These are phyloP conservation scores for Tenthredo scrophulariae DNA, from an alignment of 2,888 invertebrate genomes.

Conservation along the genomic window DNA sequence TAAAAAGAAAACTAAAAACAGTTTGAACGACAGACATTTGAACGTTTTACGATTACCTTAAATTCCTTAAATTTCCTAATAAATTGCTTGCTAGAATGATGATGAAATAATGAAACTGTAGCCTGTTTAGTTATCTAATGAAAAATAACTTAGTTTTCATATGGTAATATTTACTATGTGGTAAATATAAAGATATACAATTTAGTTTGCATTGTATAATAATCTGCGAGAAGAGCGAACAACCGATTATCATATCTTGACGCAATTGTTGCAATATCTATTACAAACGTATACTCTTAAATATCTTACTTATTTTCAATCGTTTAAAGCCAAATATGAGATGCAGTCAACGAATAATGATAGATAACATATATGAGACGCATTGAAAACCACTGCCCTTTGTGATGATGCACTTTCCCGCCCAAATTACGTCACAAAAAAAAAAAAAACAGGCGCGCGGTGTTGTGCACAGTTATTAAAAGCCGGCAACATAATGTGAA, in stretches of 20 bases:
- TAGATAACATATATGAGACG: not conserved
- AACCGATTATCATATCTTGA: no score
- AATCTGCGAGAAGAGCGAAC: no score
- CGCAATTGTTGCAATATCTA: not conserved
- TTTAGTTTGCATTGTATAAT: not conserved
- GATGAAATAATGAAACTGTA: conserved; percentile 21
- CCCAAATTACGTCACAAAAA: conserved; percentile 44
- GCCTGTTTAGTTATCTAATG: not conserved
- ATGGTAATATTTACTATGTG: no score
- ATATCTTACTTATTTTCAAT: not conserved
- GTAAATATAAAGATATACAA: not conserved
- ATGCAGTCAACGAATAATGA: not conserved
- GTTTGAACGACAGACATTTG: conserved; percentile 21
- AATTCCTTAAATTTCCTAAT: conserved; percentile 23
- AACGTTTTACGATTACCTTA: not conserved
- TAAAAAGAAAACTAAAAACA: not conserved
- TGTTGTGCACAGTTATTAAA: not conserved
- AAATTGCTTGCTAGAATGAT: conserved; percentile 31
- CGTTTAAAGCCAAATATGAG: not conserved
- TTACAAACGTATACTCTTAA: not conserved
- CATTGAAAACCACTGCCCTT: conserved; percentile 1
- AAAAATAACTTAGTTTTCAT: not conserved
- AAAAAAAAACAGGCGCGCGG: not conserved
- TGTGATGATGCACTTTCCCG: conserved; percentile 49
- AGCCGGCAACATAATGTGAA: not conserved